phyloP scores from a whole-genome alignment of 2,797 vertebrate species.

The Neopelma chrysocephalum region DNA sequence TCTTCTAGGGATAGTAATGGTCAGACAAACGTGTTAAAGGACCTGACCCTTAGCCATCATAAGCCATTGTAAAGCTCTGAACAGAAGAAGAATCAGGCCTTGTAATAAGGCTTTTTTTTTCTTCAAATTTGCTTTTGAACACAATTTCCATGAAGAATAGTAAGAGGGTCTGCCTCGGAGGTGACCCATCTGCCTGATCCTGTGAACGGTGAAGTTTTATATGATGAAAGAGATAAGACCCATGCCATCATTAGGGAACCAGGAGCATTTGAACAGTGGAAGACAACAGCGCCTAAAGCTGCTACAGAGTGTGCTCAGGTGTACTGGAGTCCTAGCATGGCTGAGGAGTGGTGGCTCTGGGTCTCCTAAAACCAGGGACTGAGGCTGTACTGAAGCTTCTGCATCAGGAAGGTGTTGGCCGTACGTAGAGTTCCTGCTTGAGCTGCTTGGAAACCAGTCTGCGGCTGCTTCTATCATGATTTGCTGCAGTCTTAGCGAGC shows the following conservation, averaged over 20 bases:
- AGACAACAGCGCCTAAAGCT: background rate
- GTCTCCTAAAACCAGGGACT: background rate
- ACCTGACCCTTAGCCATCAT: background rate
- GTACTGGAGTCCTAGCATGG: background rate
- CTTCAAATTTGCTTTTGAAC: background rate
- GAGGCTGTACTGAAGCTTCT: background rate
- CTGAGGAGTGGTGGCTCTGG: background rate
- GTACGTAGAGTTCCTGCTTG: background rate
- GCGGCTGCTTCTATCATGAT: background rate
- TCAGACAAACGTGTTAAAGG: background rate
- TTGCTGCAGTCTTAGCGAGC: background rate
- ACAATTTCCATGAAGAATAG: background rate
- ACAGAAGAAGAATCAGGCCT: background rate
- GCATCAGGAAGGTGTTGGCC: background rate
- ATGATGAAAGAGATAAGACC: background rate
- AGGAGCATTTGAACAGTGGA: background rate
- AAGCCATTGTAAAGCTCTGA: background rate
- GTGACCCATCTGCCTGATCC: background rate
- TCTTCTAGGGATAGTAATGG: background rate
- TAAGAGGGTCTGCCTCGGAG: background rate
- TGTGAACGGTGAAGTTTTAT: background rate
- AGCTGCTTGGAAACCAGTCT: background rate
- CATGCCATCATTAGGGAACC: background rate
- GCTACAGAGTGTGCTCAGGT: background rate
- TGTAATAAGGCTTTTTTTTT: background rate